Base-by-base conservation (phyloP, 2,797 vertebrate species). In the Heliangelus exortis region DNA sequence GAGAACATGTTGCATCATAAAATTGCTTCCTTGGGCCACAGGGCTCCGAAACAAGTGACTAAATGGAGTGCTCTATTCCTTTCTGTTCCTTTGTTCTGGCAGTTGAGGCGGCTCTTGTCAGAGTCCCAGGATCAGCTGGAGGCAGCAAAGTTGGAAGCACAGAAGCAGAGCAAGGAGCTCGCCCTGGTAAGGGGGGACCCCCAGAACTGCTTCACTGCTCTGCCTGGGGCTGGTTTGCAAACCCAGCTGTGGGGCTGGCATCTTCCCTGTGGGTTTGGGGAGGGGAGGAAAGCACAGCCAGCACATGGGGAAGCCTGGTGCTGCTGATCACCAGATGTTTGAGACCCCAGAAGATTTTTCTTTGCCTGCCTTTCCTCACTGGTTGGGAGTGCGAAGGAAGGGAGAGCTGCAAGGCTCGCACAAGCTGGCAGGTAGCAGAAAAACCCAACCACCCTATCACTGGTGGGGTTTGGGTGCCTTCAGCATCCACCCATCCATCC, bases 101-200 rank as follows among this genome's bases (percentile, higher is more conserved):
- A 99, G 99, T 92, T 99, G 96, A 98, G 98, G 94, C 97, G 98
- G 43, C 98, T 99, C 91, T 97, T 99, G 92, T 97, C 97, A 29
- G 98, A 98, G 73, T 97, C 98, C 90, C 98, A 98, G 89, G 98
- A 96, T 94, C 98, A 99, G 92, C 96, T 99, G 96, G 98, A 98
- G 62, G 89, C 95, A 87, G 98, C 98, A 61, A 98, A 98, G 97
- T 97, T 93, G 17, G 99, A 99, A 97, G 98, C 96, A 4, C 98
- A 98, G 97, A 98, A 98, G 61, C 98, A 99, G 86, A 98, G 97
- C 93, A 97, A 98, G 76, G 99, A 99, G 94, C 98, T 99, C 26
- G 87, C 96, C 48, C 96, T 98, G 99, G 99, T 99, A 96, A 98
- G 85, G 84, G 45, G 28, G 16, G 7, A 20, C 12, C 22, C 15